Evolutionary conservation across 2,888 invertebrate genomes (phyloP).

Genomic region (Cenopis cana): DNA sequence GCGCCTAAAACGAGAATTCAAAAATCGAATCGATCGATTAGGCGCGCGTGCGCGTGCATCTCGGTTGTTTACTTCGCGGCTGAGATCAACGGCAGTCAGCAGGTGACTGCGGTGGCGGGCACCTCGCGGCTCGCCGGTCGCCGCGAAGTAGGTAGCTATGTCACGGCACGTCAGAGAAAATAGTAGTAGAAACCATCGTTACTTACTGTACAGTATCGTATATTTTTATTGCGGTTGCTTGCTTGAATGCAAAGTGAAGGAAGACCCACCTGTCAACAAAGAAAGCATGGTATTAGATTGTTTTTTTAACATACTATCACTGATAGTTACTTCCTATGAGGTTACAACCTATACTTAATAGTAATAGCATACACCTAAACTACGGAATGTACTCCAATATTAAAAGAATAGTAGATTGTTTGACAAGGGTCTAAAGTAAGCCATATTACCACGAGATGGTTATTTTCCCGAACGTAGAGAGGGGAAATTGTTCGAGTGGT

Average conservation of each 20-base stretch:
- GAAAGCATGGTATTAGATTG: constrained; percentile 58
- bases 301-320: constrained; percentile 17
- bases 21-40: constrained; percentile 57
- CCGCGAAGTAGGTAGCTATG: constrained; percentile 71
- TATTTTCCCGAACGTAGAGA: too few relatives aligned
- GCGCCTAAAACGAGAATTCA: constrained; percentile 53
- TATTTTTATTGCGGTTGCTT: constrained; percentile 66
- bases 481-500: too few relatives aligned
- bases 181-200: constrained; percentile 68
- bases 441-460: too few relatives aligned
- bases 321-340: neutral
- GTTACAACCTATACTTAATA: neutral
- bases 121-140: constrained; percentile 24
- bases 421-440: too few relatives aligned
- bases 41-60: constrained; percentile 50
- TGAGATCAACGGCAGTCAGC: constrained; percentile 71
- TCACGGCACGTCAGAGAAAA: constrained; percentile 73
- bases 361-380: too few relatives aligned
- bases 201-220: constrained; percentile 64
- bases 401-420: too few relatives aligned
- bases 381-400: neutral
- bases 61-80: constrained; percentile 45
- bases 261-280: constrained; percentile 68
- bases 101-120: constrained; percentile 68
- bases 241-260: constrained; percentile 61